Base-by-base conservation (phyloP, 37 sponge, comb jelly and placozoan genomes). In the Amphimedon queenslandica region DNA sequence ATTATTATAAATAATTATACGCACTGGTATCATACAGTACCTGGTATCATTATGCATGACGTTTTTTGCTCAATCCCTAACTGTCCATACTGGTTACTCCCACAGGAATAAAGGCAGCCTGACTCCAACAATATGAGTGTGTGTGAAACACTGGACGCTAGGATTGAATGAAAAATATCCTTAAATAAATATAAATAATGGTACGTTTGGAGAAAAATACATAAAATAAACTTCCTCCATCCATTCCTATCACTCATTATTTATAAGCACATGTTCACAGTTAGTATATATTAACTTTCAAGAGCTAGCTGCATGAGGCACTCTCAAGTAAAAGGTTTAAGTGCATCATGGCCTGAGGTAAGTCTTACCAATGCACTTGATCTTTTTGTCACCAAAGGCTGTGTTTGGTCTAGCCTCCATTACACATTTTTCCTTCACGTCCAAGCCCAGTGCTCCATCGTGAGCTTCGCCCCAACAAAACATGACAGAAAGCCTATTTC, bases 371-470 rank as follows among this genome's bases (percentile, higher is more conserved):
- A n/a, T 11, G 33, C 55, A 64, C 55, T 80, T 80, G 64, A 67
- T 73, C 81, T 75, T 58, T 58, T 55, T 66, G 25, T 4, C 11
- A 63, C 23, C 20, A 20, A 32, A 51, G 53, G 53, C 23, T 70
- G 47, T 33, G 51, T 77, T 67, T 37, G 30, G 33, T 43, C 25
- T 23, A 23, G 78, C 24, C 1, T 57, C 77, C 79, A 74, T 28
- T 79, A 75, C 11, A 42, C 38, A 31, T 4, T n/a, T 72, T 40
- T 79, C 88, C n/a, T 77, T 86, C 1, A 87, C 87, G 1, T 88
- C 91, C 28, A 90, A 60, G 4, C 91, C 91, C 25, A 90, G 74
- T 72, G 85, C 83, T 16, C 91, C 91, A 40, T 86, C 73, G 3
- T 41, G 10, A 0, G 83, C 77, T 31, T 67, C 63, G 2, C 91